phyloP scores from a whole-genome alignment of 2,113 vertebrate genomes.

The Elephantulus edwardii region DNA sequence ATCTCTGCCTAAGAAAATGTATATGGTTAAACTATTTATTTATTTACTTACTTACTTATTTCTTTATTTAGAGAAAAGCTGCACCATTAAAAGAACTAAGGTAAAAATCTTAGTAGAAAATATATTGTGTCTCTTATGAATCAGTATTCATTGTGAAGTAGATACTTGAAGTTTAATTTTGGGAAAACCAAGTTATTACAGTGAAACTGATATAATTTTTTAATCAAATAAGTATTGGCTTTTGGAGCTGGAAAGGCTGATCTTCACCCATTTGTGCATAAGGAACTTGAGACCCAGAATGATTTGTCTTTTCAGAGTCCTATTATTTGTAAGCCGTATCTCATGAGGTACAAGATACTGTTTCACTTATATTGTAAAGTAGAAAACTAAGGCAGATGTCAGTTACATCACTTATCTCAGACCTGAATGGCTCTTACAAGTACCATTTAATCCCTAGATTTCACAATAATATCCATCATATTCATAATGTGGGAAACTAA shows the following conservation, averaged over 20 bases:
- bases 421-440: no score
- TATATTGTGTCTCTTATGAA: neutral
- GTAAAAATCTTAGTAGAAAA: slow-evolving; percentile 33
- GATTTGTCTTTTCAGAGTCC: neutral
- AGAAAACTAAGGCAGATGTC: no score
- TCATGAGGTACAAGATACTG: no score
- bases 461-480: no score
- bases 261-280: neutral
- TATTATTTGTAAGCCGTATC: no score
- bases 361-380: no score
- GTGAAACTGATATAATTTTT: slow-evolving; percentile 9
- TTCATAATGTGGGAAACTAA: no score
- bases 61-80: slow-evolving; percentile 1
- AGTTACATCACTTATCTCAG: no score
- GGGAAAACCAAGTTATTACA: slow-evolving; percentile 7
- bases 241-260: neutral
- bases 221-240: neutral
- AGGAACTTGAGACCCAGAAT: neutral
- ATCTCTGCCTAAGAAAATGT: neutral
- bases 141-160: slow-evolving; percentile 40
- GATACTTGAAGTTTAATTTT: slow-evolving; percentile 23
- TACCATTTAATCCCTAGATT: no score
- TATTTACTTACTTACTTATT: slow-evolving; percentile 16
- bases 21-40: neutral
- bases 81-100: neutral